These are phyloP conservation scores for Aspidoscelis tigris DNA, from an alignment of 2,113 vertebrate genomes.

Conservation along the genomic window DNA sequence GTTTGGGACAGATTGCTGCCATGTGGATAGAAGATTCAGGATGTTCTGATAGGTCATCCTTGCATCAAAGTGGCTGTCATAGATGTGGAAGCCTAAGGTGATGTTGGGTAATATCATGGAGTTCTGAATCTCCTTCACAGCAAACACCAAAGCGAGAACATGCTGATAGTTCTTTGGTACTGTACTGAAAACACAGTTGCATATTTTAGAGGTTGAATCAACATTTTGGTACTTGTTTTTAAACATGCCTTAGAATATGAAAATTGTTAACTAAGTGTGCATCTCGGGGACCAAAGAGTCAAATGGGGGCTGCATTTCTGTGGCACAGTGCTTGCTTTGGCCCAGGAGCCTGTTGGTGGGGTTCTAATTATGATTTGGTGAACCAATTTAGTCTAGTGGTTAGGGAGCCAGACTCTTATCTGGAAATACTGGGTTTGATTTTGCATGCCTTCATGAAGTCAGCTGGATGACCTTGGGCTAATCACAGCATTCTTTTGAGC, in stretches of 20 bases:
- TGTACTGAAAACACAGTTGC: not conserved
- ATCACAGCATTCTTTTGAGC: too few species aligned
- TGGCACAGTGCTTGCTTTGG: too few species aligned
- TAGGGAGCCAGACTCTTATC: too few species aligned
- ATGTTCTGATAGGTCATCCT: slow-evolving; percentile 4
- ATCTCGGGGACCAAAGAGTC: not conserved
- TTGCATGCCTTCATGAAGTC: too few species aligned
- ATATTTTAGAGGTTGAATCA: not conserved
- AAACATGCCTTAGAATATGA: not conserved
- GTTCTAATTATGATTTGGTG: too few species aligned
- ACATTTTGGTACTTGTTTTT: not conserved
- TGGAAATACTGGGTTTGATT: too few species aligned
- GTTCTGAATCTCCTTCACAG: not conserved
- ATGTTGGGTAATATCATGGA: not conserved
- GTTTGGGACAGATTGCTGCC: not conserved
- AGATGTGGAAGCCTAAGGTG: not conserved
- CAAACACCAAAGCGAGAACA: not conserved
- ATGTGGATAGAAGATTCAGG: not conserved
- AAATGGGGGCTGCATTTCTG: too few species aligned
- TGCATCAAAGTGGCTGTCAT: slow-evolving; percentile 12
- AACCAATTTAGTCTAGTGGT: too few species aligned
- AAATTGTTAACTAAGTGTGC: not conserved
- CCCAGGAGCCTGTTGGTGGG: too few species aligned
- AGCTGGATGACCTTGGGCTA: too few species aligned
- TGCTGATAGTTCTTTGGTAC: slow-evolving; percentile 1